Base-by-base conservation (phyloP, 2,888 invertebrate species). In the Octodonta nipae region DNA sequence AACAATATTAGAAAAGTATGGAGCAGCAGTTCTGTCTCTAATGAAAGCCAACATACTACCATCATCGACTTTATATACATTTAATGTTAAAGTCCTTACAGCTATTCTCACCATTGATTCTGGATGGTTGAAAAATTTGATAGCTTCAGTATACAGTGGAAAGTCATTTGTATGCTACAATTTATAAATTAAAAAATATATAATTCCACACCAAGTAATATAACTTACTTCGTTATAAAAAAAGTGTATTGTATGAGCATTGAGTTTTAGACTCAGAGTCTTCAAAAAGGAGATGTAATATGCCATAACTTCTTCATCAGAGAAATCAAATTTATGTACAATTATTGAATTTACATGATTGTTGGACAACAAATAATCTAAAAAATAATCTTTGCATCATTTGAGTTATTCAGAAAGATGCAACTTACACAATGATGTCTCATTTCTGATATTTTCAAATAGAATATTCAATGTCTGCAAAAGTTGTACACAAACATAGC, bases 291-390 rank as follows among this genome's bases (percentile, higher is more conserved):
- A 92, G 57, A 99, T 98, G 63, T 98, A 99, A 63, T 99, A 99
- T 2, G 96, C 95, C 92, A 96, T 93, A 28, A 96, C 95, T 70
- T 99, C 98, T 64, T 99, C 98, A 64, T 99, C 96, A 3, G 91
- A 91, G 59, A 99, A 93, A 64, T 99, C 96, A 70, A 99, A 98
- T 65, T 93, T 93, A 66, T 98, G 96, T 33, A 93, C 89, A 58
- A 99, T 98, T 56, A 99, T 98, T 29, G 91, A 92, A 66, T 99
- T 99, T 22, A 99, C 95, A 67, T 98, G 96, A 62, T 99, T 99
- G 65, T 99, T 99, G 55, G 96, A 96, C 34, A 99, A 70, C 34
- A 99, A 70, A 64, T 96, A 99, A 78, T 99, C 98, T 95, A 68
- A 39, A 77, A 76, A 37, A 38, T 48, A 46, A 42, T 44, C 47